These are phyloP conservation scores for Tubulanus polymorphus DNA, from an alignment of 2,888 invertebrate genomes.

Conservation along the genomic window DNA sequence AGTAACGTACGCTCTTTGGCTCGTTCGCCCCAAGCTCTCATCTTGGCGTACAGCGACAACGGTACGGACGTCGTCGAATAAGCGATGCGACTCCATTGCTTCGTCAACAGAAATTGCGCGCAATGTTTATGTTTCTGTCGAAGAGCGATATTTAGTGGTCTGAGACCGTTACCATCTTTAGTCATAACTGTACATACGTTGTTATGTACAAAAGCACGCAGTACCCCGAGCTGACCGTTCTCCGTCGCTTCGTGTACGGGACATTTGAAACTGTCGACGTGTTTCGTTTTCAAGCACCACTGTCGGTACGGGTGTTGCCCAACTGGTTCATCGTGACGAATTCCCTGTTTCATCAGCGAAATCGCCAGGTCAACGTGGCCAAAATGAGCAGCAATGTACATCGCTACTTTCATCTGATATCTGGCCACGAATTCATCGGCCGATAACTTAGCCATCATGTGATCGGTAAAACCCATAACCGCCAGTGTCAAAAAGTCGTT, in stretches of 20 bases:
- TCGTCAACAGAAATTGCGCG: conserved; percentile 49
- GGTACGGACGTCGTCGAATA: conserved; percentile 23
- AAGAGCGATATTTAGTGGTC: conserved; percentile 46
- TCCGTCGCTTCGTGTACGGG: conserved; percentile 49
- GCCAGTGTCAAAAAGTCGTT: conserved; percentile 45
- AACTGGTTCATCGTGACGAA: conserved; percentile 45
- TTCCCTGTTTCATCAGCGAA: conserved; percentile 32
- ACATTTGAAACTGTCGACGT: conserved; percentile 39
- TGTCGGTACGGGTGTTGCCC: conserved; percentile 45
- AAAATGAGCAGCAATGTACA: conserved; percentile 48
- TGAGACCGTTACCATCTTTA: conserved; percentile 42
- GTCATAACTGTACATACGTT: conserved; percentile 46
- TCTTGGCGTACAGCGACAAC: conserved; percentile 37
- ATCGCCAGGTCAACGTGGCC: conserved; percentile 49
- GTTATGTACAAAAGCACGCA: conserved; percentile 44
- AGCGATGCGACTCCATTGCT: conserved; percentile 49
- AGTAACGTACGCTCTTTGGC: conserved; percentile 41
- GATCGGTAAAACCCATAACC: conserved; percentile 41
- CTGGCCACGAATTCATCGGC: conserved; percentile 38
- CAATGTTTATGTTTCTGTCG: conserved; percentile 42
- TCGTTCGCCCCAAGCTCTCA: conserved; percentile 45
- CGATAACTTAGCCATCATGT: conserved; percentile 36
- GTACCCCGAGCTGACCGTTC: conserved; percentile 40
- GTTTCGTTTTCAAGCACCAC: conserved; percentile 42
- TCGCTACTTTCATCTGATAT: conserved; percentile 48